Conservation (phyloP, 2,113 vertebrate genomes). For the Rynchops niger region DNA sequence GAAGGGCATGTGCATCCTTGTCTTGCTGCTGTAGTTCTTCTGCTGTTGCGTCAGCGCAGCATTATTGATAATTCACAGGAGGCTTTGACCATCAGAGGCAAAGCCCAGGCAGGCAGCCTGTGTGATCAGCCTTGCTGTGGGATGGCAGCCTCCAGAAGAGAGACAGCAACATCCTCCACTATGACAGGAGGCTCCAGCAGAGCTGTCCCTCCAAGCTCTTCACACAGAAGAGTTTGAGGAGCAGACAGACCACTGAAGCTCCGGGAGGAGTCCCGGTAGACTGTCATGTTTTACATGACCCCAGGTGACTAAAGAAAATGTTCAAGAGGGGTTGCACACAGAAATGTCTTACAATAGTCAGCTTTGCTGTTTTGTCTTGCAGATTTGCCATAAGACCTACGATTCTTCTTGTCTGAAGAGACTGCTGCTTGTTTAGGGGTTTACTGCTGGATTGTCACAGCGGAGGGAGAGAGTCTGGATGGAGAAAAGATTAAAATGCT, state of each 20-base stretch:
- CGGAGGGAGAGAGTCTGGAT: neutral
- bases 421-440: neutral
- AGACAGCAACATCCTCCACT: neutral
- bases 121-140: neutral
- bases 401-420: neutral
- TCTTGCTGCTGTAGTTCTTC: neutral
- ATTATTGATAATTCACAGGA: neutral
- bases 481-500: neutral
- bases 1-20: accelerated
- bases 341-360: accelerated
- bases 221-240: neutral
- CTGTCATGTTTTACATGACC: neutral
- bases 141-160: neutral
- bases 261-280: neutral
- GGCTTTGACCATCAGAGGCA: neutral
- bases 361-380: neutral
- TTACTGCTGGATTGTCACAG: neutral
- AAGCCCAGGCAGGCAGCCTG: neutral
- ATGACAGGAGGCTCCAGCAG: neutral
- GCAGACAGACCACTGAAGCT: accelerated
- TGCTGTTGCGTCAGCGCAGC: neutral
- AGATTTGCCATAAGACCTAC: neutral
- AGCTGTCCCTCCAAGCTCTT: neutral
- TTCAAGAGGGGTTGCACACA: neutral
- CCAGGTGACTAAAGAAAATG: neutral